A percentile compares a stretch with the other conserved stretches of the same genome.
phyloP scores from a whole-genome alignment of 1,140 invertebrate species.

The Medauroidea extradentata region DNA sequence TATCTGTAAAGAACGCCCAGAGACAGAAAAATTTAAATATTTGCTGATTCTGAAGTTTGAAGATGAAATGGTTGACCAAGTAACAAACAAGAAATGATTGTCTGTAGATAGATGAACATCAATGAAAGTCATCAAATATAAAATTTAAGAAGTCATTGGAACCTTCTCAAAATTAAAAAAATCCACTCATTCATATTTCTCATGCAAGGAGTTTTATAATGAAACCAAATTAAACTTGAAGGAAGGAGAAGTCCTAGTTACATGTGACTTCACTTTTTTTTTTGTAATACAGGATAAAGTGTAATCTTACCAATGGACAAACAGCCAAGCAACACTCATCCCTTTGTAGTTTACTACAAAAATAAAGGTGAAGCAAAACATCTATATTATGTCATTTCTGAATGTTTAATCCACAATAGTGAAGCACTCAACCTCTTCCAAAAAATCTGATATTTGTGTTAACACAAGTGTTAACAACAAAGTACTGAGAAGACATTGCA shows the following conservation, averaged over 20 bases:
- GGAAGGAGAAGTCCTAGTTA: background rate
- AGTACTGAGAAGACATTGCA: no score
- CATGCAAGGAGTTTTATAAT: no score
- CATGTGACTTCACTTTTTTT: constrained; percentile 23
- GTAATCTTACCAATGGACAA: constrained; percentile 25
- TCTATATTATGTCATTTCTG: constrained; percentile 12
- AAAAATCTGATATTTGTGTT: constrained; percentile 6
- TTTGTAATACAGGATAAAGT: constrained; percentile 27
- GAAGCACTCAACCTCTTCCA: constrained; percentile 13
- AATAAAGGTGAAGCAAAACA: background rate
- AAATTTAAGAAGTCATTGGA: background rate
- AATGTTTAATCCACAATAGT: constrained; percentile 17
- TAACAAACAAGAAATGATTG: no score
- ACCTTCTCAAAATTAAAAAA: no score
- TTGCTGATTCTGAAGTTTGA: background rate
- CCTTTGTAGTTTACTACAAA: constrained; percentile 24
- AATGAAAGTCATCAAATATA: background rate
- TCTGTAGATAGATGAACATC: background rate
- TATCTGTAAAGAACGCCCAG: background rate
- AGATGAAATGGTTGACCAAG: background rate
- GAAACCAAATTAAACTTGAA: no score
- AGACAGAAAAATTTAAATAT: background rate
- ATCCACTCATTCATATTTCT: no score
- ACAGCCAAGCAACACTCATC: constrained; percentile 27
- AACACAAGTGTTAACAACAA: no score